Evolutionary conservation across 1,140 invertebrate genomes (phyloP).

Genomic region (Microplitis mediator): DNA sequence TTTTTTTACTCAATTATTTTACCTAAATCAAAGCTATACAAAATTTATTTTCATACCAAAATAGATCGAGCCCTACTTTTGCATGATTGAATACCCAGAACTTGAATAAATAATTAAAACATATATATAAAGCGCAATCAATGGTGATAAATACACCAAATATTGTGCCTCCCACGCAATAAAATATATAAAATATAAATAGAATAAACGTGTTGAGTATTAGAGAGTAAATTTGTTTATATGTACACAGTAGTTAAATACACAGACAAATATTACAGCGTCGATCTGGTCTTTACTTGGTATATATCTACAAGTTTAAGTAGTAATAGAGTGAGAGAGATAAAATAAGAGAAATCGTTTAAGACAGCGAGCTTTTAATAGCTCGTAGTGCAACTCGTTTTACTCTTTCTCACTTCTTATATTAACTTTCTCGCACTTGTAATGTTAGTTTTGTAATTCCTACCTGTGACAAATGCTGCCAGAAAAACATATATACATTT

Average conservation of each 20-base stretch:
- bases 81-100: no score
- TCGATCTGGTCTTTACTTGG: not conserved
- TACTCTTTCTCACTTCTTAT: not conserved
- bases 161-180: no score
- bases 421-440: not conserved
- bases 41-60: no score
- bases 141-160: no score
- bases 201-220: no score
- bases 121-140: no score
- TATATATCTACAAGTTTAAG: not conserved
- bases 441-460: not conserved
- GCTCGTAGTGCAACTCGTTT: slow-evolving; percentile 10
- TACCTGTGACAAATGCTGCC: not conserved
- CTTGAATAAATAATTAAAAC: no score
- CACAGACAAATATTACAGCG: not conserved
- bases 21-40: no score
- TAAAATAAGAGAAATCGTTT: not conserved
- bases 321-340: not conserved
- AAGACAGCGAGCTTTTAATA: slow-evolving; percentile 22
- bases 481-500: not conserved
- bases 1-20: no score
- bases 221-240: no score
- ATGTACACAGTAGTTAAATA: not conserved
- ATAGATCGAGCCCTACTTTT: no score
- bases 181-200: no score